phyloP scores from a whole-genome alignment of 2,797 vertebrate genomes.

The Graptemys geographica region DNA sequence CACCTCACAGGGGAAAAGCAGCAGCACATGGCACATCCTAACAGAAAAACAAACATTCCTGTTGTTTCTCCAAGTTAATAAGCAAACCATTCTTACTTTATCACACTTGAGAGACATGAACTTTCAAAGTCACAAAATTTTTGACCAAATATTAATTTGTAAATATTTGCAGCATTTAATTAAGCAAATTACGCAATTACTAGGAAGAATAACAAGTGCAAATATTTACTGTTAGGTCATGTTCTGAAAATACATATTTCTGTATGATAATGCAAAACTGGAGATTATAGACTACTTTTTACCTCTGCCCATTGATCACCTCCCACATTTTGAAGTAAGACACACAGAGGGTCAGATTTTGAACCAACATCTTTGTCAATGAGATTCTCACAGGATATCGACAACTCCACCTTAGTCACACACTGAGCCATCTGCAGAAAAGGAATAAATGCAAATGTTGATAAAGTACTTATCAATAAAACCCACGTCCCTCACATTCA shows the following conservation, averaged over 20 bases:
- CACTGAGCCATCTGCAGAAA: constrained; percentile 91
- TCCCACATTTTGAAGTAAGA: constrained; percentile 87
- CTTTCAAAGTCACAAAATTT: neutral
- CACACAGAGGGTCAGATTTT: constrained; percentile 92
- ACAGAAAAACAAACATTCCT: rapidly evolving
- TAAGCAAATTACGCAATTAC: rapidly evolving
- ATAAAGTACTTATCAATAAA: neutral
- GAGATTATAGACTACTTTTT: constrained; percentile 22
- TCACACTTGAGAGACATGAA: neutral
- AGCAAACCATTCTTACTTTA: rapidly evolving
- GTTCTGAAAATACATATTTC: neutral
- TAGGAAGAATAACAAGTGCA: rapidly evolving
- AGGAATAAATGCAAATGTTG: neutral
- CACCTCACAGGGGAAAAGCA: rapidly evolving
- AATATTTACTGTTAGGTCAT: neutral
- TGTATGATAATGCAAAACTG: neutral
- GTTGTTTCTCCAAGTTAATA: rapidly evolving
- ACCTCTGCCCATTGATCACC: constrained; percentile 91
- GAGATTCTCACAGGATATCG: constrained; percentile 88
- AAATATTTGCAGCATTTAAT: neutral
- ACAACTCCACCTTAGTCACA: constrained; percentile 88
- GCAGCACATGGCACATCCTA: rapidly evolving
- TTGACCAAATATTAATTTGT: rapidly evolving
- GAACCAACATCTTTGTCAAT: constrained; percentile 93
- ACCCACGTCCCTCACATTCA: neutral